phyloP scores from a whole-genome alignment of 2,797 vertebrate genomes.

The Sphaeramia orbicularis region DNA sequence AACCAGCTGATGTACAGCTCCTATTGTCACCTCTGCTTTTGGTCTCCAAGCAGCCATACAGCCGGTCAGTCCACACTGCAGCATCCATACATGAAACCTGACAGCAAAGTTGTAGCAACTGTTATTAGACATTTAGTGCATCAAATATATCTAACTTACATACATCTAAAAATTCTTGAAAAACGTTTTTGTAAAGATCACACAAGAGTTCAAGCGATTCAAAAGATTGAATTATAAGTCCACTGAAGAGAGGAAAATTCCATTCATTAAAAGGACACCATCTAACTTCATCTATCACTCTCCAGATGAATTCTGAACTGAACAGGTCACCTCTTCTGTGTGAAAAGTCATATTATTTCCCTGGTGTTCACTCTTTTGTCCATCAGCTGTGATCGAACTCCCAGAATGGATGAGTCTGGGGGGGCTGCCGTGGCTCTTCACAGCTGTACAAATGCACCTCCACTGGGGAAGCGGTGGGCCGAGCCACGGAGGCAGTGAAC shows the following conservation, averaged over 20 bases:
- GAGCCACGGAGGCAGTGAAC: slow-evolving; percentile 86
- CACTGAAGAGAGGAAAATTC: too few relatives aligned
- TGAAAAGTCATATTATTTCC: background rate
- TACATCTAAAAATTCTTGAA: too few relatives aligned
- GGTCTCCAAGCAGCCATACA: slow-evolving; percentile 22
- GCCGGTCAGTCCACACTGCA: slow-evolving; percentile 25
- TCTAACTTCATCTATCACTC: too few relatives aligned
- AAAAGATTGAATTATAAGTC: too few relatives aligned
- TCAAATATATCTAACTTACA: too few relatives aligned
- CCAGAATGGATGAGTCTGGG: slow-evolving; percentile 86
- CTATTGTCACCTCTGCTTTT: background rate
- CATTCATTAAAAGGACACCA: too few relatives aligned
- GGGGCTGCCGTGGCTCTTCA: slow-evolving; percentile 86
- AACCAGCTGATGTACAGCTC: slow-evolving; percentile 15
- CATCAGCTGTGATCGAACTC: slow-evolving; percentile 86
- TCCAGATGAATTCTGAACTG: too few relatives aligned
- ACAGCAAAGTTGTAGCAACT: slow-evolving; percentile 8
- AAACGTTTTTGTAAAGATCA: too few relatives aligned
- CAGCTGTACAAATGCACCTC: slow-evolving; percentile 90
- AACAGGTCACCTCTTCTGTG: too few relatives aligned
- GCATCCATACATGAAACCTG: slow-evolving; percentile 14
- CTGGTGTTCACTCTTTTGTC: background rate
- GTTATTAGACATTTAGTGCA: too few relatives aligned
- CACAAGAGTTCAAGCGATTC: too few relatives aligned
- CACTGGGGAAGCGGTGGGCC: slow-evolving; percentile 90